These are phyloP conservation scores for Tachysurus vachellii DNA, from an alignment of 2,113 vertebrate genomes.

Conservation along the genomic window DNA sequence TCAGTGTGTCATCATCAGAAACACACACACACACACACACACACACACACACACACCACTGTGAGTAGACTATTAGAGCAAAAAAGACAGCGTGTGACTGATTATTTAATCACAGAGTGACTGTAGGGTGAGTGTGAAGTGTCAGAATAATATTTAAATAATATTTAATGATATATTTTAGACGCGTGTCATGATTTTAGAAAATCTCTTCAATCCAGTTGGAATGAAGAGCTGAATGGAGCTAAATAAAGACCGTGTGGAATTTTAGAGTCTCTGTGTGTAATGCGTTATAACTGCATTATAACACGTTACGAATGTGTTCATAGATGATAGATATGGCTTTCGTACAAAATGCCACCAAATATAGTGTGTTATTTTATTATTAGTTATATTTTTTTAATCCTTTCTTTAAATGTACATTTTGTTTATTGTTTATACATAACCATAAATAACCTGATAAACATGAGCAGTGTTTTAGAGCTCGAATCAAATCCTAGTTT, in stretches of 20 bases:
- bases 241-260: not conserved
- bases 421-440: not conserved
- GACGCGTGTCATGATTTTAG: not conserved
- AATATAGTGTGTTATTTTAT: not conserved
- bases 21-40: conserved; percentile 15
- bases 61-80: not conserved
- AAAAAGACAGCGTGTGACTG: not conserved
- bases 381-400: not conserved
- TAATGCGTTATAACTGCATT: not conserved
- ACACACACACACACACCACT: conserved; percentile 19
- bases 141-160: not conserved
- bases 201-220: not conserved
- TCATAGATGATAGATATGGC: not conserved
- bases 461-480: not conserved
- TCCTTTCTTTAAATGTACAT: not conserved
- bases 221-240: not conserved
- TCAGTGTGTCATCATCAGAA: conserved; percentile 23
- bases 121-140: not conserved
- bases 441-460: not conserved
- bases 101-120: not conserved
- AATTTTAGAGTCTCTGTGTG: not conserved
- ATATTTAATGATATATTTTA: not conserved
- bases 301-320: not conserved
- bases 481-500: not conserved
- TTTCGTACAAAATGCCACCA: not conserved